Evolutionary conservation across 2,888 invertebrate genomes (phyloP).

Genomic region (Cryptus armator): DNA sequence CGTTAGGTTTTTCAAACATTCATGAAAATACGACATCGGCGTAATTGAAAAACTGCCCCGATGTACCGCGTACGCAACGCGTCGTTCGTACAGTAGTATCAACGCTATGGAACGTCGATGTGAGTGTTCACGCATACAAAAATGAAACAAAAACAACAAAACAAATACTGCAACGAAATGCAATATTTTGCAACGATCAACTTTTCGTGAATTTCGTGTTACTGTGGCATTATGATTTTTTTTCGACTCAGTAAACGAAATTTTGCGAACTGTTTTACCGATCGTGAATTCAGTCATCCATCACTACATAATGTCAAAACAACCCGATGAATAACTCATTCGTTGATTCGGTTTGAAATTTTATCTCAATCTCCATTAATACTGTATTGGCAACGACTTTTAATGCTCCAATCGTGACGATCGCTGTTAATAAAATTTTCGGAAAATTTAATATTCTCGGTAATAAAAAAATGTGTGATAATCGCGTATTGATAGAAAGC

Average conservation of each 20-base stretch:
- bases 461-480: too few relatives aligned
- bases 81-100: not conserved
- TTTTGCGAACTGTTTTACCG: not conserved
- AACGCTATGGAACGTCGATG: not conserved
- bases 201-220: not conserved
- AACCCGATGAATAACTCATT: not conserved
- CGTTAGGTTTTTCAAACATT: slow-evolving; percentile 16
- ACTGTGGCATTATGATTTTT: not conserved
- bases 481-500: too few relatives aligned
- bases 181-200: not conserved
- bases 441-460: too few relatives aligned
- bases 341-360: not conserved
- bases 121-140: not conserved
- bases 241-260: not conserved
- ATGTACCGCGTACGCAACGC: not conserved
- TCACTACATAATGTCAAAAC: not conserved
- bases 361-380: too few relatives aligned
- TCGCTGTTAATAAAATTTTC: too few relatives aligned
- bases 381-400: too few relatives aligned
- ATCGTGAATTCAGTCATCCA: not conserved
- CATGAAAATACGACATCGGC: slow-evolving; percentile 22
- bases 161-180: too few relatives aligned
- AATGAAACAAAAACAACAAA: too few relatives aligned
- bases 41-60: slow-evolving; percentile 48
- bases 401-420: too few relatives aligned